Evolutionary conservation across 2,888 invertebrate genomes (phyloP).

Genomic region (Calliopum simillimum): DNA sequence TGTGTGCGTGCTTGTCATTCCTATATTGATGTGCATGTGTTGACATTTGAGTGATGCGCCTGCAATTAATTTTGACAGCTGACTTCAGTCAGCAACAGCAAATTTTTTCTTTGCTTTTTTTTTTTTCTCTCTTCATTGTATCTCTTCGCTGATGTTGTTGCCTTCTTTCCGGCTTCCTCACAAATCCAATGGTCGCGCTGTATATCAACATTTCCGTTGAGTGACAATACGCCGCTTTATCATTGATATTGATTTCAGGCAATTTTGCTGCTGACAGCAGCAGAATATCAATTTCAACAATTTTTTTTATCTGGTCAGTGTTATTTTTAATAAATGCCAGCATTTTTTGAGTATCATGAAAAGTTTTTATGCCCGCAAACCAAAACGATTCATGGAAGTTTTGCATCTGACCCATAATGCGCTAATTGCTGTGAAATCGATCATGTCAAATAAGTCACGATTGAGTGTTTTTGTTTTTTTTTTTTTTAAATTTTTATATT

Average conservation of each 20-base stretch:
- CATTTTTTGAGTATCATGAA: constrained; percentile 8
- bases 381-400: not conserved
- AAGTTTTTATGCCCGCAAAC: not conserved
- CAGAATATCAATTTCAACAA: constrained; percentile 15
- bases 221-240: constrained; percentile 26
- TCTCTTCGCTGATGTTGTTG: not conserved
- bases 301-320: constrained; percentile 3
- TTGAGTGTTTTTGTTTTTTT: no score
- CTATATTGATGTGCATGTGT: not conserved
- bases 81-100: constrained; percentile 34
- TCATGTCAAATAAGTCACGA: no score
- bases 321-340: constrained; percentile 15
- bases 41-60: constrained; percentile 48
- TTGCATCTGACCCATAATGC: not conserved
- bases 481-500: no score
- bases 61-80: constrained; percentile 49
- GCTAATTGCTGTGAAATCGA: constrained; percentile 4
- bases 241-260: constrained; percentile 32
- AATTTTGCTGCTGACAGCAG: constrained; percentile 30
- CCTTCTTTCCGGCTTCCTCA: not conserved
- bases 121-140: not conserved
- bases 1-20: constrained; percentile 2
- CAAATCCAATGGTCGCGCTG: not conserved
- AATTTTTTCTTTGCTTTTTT: constrained; percentile 9
- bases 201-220: constrained; percentile 28